Base-by-base conservation (phyloP, 1,140 invertebrate species). In the Popillia japonica region DNA sequence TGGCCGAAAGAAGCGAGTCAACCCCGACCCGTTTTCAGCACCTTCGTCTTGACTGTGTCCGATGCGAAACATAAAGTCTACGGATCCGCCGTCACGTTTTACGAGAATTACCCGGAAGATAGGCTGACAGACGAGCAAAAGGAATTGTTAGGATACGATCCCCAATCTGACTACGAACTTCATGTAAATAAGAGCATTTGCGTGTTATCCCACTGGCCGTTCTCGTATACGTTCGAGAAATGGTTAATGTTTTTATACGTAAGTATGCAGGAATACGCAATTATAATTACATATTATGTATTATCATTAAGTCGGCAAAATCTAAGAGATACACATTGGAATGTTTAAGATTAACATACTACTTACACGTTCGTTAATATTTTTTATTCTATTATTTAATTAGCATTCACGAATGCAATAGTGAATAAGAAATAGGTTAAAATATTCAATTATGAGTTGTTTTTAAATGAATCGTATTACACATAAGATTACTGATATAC, bases 151-250 rank as follows among this genome's bases (percentile, higher is more conserved):
- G 90, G 87, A 40, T 82, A 87, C 81, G 87, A 89, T 81, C 83
- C 90, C 68, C 87, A 88, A 0, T 81, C 79, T 0, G 85, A 89
- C 34, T 89, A 89, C 83, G 92, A 92, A 11, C 89, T 98, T 82
- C 94, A 99, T 87, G 93, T 94, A 59, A 98, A 96, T 87, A 99
- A 99, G 88, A 95, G 94, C 78, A 96, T 99, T 79, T 99, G 98
- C 87, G 89, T 99, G 73, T 88, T 99, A 8, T 99, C 97, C 0
- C 93, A 97, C 82, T 98, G 97, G 95, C 98, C 98, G 6, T 99
- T 99, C 88, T 99, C 99, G 83, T 96, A 99, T 83, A 96, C 97
- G 0, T 99, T 99, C 84, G 95, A 98, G 87, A 93, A 93, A 78
- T 97, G 96, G 91, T 89, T 98, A 0, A 88, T 90, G 72, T 96